Evolutionary conservation across 2,797 vertebrate genomes (phyloP).

Genomic region (Carduelis carduelis): DNA sequence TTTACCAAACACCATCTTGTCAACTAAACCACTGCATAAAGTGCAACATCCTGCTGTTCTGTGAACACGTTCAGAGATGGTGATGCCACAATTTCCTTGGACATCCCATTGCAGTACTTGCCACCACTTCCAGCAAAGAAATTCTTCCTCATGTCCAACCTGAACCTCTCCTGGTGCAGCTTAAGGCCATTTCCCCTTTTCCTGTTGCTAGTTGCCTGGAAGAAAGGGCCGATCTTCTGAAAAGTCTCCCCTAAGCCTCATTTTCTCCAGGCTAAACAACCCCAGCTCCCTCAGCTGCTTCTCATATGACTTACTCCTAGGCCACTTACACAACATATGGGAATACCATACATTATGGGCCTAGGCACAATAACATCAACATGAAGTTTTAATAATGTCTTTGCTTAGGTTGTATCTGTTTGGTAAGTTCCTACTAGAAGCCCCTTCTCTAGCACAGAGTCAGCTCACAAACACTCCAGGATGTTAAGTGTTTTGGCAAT

Average conservation of each 20-base stretch:
- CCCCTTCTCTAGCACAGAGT: slow-evolving; percentile 20
- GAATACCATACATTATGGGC: neutral
- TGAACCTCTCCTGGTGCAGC: neutral
- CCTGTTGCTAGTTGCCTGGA: neutral
- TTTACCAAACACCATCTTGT: neutral
- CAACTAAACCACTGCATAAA: neutral
- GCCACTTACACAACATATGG: too few relatives aligned
- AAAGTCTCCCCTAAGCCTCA: neutral
- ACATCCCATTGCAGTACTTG: neutral
- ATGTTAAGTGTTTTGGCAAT: neutral
- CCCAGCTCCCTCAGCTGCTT: neutral
- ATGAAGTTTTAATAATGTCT: slow-evolving; percentile 68
- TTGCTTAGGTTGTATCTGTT: slow-evolving; percentile 28
- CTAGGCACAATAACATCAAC: slow-evolving; percentile 61
- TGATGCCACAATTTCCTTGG: neutral
- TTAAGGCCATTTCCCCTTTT: neutral
- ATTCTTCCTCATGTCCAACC: neutral
- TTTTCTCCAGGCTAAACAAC: neutral
- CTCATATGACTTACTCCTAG: neutral
- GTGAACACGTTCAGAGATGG: neutral
- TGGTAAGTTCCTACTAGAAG: slow-evolving; percentile 62
- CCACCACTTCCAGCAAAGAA: neutral
- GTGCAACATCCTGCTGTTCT: neutral
- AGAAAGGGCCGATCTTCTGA: accelerated
- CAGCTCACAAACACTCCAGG: neutral